Base-by-base conservation (phyloP, 2,797 vertebrate species). In the Esox lucius region DNA sequence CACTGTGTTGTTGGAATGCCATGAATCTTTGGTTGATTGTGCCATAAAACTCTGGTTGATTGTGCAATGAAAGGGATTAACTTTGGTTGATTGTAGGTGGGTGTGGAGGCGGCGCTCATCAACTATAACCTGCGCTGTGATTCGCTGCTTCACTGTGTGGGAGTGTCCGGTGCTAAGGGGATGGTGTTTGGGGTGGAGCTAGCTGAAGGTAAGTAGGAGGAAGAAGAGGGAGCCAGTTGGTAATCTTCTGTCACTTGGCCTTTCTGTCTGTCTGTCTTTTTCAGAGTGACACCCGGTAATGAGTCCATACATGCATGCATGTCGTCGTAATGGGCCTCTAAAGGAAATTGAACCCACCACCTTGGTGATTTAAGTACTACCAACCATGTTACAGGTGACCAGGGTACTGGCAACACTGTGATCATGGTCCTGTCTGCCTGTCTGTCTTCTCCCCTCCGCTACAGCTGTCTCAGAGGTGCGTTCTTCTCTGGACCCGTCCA, bases 41-140 rank as follows among this genome's bases (percentile, higher is more conserved):
- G n/a, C n/a, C n/a, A n/a, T n/a, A n/a, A n/a, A n/a, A n/a, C n/a
- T n/a, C n/a, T n/a, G n/a, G n/a, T n/a, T n/a, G n/a, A n/a, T n/a
- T n/a, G n/a, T n/a, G n/a, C n/a, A n/a, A 39, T 39, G 3, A 39
- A 39, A 39, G 3, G 39, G 35, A 39, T 39, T 39, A 35, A 7
- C 35, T 39, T 15, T 13, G 48, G 2, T 51, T 51, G 15, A 51
- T 51, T 51, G 48, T 48, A 51, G 48, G 48, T 94, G 0, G 96
- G 97, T 0, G 86, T 96, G 11, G 96, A 98, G 76, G 95, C 95
- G 0, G 96, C 96, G 0, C 94, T 98, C 19, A 95, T 98, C 78
- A 97, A 97, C 81, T 95, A 96, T 84, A 96, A 96, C 85, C 90
- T 97, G 70, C 93, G 96, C 1, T 77, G 86, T 0, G 96, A 97